phyloP scores from a whole-genome alignment of 1,140 invertebrate genomes.

The Trichonephila inaurata region DNA sequence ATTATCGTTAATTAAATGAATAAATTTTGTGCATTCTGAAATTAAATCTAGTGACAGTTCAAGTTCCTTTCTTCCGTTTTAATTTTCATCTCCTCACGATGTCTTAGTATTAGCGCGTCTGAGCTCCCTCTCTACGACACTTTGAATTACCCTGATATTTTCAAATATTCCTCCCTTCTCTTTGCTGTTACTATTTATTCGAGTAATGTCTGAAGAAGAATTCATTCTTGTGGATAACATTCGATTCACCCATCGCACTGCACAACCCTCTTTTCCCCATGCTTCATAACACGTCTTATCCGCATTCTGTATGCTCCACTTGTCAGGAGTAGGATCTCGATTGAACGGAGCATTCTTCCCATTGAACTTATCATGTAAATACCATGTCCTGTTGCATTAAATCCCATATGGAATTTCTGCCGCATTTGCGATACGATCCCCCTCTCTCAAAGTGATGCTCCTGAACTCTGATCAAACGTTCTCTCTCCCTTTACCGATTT shows the following conservation, averaged over 20 bases:
- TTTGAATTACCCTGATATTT: not conserved
- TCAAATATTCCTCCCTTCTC: not conserved
- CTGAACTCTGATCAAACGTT: constrained; percentile 72
- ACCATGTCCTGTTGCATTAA: constrained; percentile 71
- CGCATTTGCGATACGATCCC: constrained; percentile 73
- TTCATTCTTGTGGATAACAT: constrained; percentile 26
- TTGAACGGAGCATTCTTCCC: constrained; percentile 57
- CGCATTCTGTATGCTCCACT: constrained; percentile 4
- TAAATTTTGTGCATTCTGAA: too few relatives aligned
- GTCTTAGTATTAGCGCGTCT: too few relatives aligned
- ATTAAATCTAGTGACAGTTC: too few relatives aligned
- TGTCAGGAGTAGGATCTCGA: constrained; percentile 25
- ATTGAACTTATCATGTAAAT: constrained; percentile 76
- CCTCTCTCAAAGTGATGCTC: constrained; percentile 52
- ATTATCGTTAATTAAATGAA: too few relatives aligned
- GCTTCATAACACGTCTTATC: constrained; percentile 19
- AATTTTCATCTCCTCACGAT: not conserved
- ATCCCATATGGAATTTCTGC: constrained; percentile 66
- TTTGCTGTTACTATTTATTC: not conserved
- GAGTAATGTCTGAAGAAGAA: not conserved
- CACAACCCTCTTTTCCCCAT: not conserved
- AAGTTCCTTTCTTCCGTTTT: not conserved
- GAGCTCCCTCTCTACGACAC: not conserved
- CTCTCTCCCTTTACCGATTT: constrained; percentile 21
- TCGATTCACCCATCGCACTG: not conserved